Evolutionary conservation across 2,888 invertebrate genomes (phyloP).

Genomic region (Cosmia trapezina): DNA sequence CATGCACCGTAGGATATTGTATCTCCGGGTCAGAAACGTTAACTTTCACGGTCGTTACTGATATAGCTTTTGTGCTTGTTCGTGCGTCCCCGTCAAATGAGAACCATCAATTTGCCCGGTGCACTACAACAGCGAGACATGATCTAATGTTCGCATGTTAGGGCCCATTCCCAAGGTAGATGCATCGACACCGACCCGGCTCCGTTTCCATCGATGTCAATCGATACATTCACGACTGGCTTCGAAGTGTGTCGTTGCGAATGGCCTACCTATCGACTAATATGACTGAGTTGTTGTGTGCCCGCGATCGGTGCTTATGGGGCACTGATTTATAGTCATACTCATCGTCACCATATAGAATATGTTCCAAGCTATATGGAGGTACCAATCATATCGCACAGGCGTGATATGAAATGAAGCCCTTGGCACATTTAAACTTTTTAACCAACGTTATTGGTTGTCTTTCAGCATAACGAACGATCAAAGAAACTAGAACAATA

Average conservation of each 20-base stretch:
- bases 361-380: constrained; percentile 13
- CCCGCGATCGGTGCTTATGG: constrained; percentile 33
- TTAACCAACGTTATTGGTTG: not conserved
- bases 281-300: constrained; percentile 54
- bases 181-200: constrained; percentile 67
- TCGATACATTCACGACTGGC: constrained; percentile 73
- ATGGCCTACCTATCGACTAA: constrained; percentile 64
- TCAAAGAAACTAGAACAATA: constrained; percentile 3
- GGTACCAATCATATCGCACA: constrained; percentile 19
- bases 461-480: not conserved
- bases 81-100: constrained; percentile 73
- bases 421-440: constrained; percentile 6
- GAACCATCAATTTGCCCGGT: constrained; percentile 71
- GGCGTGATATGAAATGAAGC: constrained; percentile 26
- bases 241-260: constrained; percentile 72
- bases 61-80: constrained; percentile 74
- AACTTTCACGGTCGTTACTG: constrained; percentile 81
- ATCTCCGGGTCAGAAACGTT: constrained; percentile 76
- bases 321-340: constrained; percentile 53
- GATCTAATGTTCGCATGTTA: constrained; percentile 58
- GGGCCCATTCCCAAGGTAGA: constrained; percentile 66
- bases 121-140: constrained; percentile 45
- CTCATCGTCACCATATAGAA: constrained; percentile 26
- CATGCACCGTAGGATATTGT: constrained; percentile 79
- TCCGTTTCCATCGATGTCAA: constrained; percentile 77